Evolutionary conservation across 1,140 invertebrate species (phyloP).

Genomic region (Phenacoccus solenopsis): DNA sequence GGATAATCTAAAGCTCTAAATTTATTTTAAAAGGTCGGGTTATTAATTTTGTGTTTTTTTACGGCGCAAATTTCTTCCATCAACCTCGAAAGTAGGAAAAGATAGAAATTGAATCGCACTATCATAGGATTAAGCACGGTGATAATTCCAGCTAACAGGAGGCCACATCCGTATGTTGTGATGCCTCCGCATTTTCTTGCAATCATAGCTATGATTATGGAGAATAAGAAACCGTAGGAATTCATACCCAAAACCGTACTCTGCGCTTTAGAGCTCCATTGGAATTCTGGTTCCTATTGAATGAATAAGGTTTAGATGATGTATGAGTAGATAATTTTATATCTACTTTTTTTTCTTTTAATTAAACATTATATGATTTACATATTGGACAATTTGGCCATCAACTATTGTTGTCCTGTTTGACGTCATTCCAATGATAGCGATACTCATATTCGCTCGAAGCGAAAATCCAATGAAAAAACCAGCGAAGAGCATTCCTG

Average conservation of each 20-base stretch:
- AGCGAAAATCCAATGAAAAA: too few species aligned
- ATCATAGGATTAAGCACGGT: neutral
- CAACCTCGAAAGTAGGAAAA: neutral
- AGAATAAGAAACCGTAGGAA: neutral
- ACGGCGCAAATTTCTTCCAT: too few species aligned
- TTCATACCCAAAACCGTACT: neutral
- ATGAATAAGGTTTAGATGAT: too few species aligned
- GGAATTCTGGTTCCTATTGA: slow-evolving; percentile 37
- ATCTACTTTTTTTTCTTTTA: too few species aligned
- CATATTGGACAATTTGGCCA: too few species aligned
- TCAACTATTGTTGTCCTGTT: too few species aligned
- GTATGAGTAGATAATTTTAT: too few species aligned
- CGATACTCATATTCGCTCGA: neutral
- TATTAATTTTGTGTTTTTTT: too few species aligned
- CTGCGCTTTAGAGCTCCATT: neutral
- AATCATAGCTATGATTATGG: neutral
- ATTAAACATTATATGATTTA: too few species aligned
- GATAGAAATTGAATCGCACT: neutral
- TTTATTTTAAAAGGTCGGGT: too few species aligned
- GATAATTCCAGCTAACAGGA: neutral
- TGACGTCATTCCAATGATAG: neutral
- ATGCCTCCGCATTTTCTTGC: neutral
- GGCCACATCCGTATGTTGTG: neutral
- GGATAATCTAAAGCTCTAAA: too few species aligned
- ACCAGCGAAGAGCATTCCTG: too few species aligned